Evolutionary conservation across 2,888 invertebrate species (phyloP).

Genomic region (Pseudanteris insignis): DNA sequence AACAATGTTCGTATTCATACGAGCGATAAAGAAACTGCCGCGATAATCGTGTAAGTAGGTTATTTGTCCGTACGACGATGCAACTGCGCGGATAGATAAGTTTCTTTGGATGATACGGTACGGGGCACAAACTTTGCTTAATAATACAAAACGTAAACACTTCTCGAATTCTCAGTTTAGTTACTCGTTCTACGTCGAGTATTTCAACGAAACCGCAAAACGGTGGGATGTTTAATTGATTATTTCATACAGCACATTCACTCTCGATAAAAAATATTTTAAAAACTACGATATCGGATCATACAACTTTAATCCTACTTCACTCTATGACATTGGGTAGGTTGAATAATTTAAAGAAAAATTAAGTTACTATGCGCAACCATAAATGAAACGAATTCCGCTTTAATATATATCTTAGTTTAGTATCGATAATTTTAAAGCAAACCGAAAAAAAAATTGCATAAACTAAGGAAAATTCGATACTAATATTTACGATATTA

Average conservation of each 20-base stretch:
- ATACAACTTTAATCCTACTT: too few species aligned
- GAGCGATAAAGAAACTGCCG: conserved; percentile 35
- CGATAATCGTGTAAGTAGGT: conserved; percentile 33
- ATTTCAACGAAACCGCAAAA: conserved; percentile 7
- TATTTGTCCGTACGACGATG: conserved; percentile 29
- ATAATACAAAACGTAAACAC: conserved; percentile 29
- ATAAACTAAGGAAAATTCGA: too few species aligned
- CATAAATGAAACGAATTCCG: background rate
- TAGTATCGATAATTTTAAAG: too few species aligned
- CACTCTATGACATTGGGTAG: too few species aligned
- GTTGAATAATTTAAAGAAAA: background rate
- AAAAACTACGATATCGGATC: too few species aligned
- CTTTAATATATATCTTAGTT: too few species aligned
- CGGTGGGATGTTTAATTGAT: background rate
- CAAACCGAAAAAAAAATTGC: too few species aligned
- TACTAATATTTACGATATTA: too few species aligned
- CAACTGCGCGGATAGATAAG: conserved; percentile 40
- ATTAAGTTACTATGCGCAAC: background rate
- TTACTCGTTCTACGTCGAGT: conserved; percentile 16
- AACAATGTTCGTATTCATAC: background rate
- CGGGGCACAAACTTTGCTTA: conserved; percentile 35
- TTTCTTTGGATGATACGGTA: conserved; percentile 41
- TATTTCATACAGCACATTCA: background rate
- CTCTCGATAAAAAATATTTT: conserved; percentile 1
- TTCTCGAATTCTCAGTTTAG: conserved; percentile 23